These are phyloP conservation scores for Trachymyrmex cornetzi DNA, from an alignment of 1,140 invertebrate genomes.

Conservation along the genomic window DNA sequence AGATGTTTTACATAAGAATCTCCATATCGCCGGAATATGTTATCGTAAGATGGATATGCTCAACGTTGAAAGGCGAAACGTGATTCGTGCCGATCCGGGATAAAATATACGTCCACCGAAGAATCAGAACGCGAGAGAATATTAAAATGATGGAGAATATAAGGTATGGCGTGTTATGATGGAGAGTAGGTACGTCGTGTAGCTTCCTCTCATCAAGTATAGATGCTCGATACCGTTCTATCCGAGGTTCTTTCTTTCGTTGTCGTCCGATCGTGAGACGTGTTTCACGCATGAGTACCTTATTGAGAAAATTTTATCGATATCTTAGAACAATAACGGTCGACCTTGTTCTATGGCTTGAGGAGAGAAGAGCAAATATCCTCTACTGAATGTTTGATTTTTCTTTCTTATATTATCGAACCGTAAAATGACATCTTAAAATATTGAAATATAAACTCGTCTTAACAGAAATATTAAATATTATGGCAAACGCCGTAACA, in stretches of 20 bases:
- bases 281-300: conserved; percentile 19
- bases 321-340: conserved; percentile 41
- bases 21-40: conserved; percentile 66
- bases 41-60: conserved; percentile 60
- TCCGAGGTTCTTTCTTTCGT: background rate
- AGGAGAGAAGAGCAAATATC: background rate
- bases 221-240: conserved; percentile 13
- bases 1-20: conserved; percentile 68
- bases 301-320: conserved; percentile 47
- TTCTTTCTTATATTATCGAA: conserved; percentile 6
- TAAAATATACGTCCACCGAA: conserved; percentile 37
- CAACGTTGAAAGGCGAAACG: conserved; percentile 55
- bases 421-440: background rate
- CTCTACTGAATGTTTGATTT: conserved; percentile 2
- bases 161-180: no score
- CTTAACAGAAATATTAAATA: conserved; percentile 8
- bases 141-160: conserved; percentile 33
- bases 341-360: background rate
- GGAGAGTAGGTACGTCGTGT: background rate
- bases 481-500: background rate
- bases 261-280: conserved; percentile 15
- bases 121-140: conserved; percentile 39
- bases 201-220: background rate
- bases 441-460: conserved; percentile 3
- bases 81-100: conserved; percentile 31